Percentiles rank a stretch among this genome's conserved stretches.
phyloP scores from a whole-genome alignment of 2,113 vertebrate species.

The Hippocampus guttulatus region DNA sequence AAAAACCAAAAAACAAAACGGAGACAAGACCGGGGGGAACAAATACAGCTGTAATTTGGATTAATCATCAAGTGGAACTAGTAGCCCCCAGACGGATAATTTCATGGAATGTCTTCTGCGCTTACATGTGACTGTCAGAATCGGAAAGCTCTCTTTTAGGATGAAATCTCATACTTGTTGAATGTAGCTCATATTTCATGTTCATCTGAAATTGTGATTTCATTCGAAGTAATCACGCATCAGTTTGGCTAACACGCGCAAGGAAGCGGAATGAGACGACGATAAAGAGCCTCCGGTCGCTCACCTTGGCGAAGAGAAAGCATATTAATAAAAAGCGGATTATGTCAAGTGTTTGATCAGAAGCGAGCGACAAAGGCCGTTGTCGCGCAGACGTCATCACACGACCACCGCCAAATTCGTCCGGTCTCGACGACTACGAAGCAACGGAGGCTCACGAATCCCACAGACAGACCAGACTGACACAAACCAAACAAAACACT shows the following conservation, averaged over 20 bases:
- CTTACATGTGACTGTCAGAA: not conserved
- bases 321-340: constrained; percentile 16
- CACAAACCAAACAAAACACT: too few species aligned
- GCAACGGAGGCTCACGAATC: too few species aligned
- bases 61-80: constrained; percentile 7
- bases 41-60: constrained; percentile 11
- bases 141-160: not conserved
- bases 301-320: not conserved
- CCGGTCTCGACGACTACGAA: too few species aligned
- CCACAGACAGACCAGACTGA: too few species aligned
- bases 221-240: not conserved
- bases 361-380: not conserved
- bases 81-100: not conserved
- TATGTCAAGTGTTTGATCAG: constrained; percentile 18
- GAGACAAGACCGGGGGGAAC: constrained; percentile 1
- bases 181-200: not conserved
- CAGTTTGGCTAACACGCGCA: not conserved
- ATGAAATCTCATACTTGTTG: too few species aligned
- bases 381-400: too few species aligned
- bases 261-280: constrained; percentile 10
- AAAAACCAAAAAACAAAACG: not conserved
- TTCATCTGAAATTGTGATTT: not conserved
- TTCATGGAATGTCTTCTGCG: not conserved
- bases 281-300: constrained; percentile 1
- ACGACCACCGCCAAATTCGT: not conserved